These are phyloP conservation scores for Scaptodrosophila latifasciaeformis DNA, from an alignment of 2,888 invertebrate species.

Conservation along the genomic window DNA sequence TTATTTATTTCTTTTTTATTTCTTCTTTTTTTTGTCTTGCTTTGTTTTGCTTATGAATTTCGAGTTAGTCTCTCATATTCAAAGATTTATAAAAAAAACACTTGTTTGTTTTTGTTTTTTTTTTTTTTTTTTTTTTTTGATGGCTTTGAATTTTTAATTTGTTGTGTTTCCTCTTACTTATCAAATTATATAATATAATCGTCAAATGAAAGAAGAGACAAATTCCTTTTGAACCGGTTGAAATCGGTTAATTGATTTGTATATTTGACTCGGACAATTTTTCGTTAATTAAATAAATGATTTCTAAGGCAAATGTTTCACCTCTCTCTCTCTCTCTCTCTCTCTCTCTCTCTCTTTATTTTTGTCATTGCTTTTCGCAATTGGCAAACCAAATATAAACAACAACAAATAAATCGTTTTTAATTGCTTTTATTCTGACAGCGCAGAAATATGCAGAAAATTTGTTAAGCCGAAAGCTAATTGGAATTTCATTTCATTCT, in stretches of 20 bases:
- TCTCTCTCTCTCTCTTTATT: no score
- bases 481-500: neutral
- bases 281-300: no score
- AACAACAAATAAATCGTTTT: no score
- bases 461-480: no score
- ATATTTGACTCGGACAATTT: no score
- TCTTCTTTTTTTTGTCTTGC: slow-evolving; percentile 21
- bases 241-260: neutral
- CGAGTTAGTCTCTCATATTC: neutral
- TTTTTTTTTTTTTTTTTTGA: neutral
- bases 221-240: neutral
- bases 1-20: no score
- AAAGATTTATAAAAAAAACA: slow-evolving; percentile 1
- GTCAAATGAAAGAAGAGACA: neutral
- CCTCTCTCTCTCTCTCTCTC: no score
- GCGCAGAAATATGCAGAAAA: no score
- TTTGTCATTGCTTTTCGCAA: neutral
- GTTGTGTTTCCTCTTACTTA: neutral
- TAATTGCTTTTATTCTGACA: no score
- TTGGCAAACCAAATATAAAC: no score
- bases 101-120: neutral
- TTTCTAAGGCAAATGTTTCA: no score
- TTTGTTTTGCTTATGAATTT: slow-evolving; percentile 12
- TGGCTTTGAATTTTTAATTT: neutral
- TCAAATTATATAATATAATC: neutral